Evolutionary conservation across 1,140 invertebrate genomes (phyloP), one percentile per base, ranked within the genome.

Genomic region (Temnothorax longispinosus): DNA sequence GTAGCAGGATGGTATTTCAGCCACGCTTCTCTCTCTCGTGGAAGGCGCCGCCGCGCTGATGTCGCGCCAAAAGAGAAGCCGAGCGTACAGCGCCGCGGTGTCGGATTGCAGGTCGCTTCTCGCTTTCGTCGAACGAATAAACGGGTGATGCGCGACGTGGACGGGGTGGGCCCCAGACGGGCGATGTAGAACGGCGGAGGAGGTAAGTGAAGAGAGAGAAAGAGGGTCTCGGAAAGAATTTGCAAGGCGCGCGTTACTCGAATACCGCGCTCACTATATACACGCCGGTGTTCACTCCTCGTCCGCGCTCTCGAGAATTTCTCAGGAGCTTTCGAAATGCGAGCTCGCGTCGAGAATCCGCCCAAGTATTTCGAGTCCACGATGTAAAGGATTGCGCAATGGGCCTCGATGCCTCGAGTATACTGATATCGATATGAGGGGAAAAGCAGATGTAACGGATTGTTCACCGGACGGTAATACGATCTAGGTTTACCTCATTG

Each of bases 191-290:
- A 41, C 21, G 47, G 38, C 1, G 18, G 38, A 6, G 47, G 52
- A 47, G 80, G 21, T 58, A 50, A 35, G 18, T 27, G n/a, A 47
- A 35, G 58, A 2, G 7, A 32, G 32, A 72, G 78, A 78, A 69
- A 82, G 75, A 58, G 80, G 74, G 72, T 88, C 85, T 89, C 84
- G 88, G 81, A 91, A 88, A 90, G 87, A 90, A 88, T 91, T 89
- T 85, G 80, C 77, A 82, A 86, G 75, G 71, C 60, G 82, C 81
- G 71, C 86, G 86, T 85, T 81, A 52, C 75, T 90, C 74, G 86
- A 91, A 87, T 92, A 78, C 88, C 88, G 56, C n/a, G 74, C 69
- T 38, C 71, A 21, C 56, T 76, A 67, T 58, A 74, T 52, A 76
- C 27, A 85, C 80, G 54, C 50, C 75, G 35, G 67, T 65, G 58